Evolutionary conservation across 2,888 invertebrate species (phyloP).

Genomic region (Drosophila rubida): DNA sequence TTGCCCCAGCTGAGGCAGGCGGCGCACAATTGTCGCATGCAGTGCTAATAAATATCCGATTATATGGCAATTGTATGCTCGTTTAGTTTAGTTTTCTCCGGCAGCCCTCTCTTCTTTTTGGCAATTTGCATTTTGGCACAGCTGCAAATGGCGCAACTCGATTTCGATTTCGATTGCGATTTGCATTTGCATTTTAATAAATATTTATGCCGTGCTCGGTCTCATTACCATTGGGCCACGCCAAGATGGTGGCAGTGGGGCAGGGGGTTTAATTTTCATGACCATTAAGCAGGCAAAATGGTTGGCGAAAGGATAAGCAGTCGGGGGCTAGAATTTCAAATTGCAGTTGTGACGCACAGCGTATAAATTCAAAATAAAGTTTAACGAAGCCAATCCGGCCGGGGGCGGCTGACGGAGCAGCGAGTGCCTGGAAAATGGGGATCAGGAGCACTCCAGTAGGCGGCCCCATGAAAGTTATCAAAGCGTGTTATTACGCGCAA

Average conservation of each 20-base stretch:
- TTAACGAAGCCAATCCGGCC: conserved; percentile 80
- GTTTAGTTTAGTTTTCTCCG: conserved; percentile 31
- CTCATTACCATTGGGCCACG: conserved; percentile 13
- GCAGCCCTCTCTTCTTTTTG: conserved; percentile 11
- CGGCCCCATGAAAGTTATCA: conserved; percentile 83
- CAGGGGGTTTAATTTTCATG: conserved; percentile 79
- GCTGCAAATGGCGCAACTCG: conserved; percentile 63
- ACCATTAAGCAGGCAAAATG: conserved; percentile 81
- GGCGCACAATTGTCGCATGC: conserved; percentile 74
- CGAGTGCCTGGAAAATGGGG: too few species aligned
- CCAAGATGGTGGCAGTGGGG: conserved; percentile 50
- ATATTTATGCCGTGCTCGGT: conserved; percentile 56
- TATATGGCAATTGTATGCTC: conserved; percentile 74
- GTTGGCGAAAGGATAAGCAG: conserved; percentile 70
- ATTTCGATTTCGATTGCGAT: conserved; percentile 29
- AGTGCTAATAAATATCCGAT: conserved; percentile 76
- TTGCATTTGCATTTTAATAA: conserved; percentile 42
- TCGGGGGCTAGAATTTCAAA: conserved; percentile 60
- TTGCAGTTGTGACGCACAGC: conserved; percentile 55
- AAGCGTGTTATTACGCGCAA: conserved; percentile 84
- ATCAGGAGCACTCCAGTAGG: conserved; percentile 70
- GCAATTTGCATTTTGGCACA: conserved; percentile 71
- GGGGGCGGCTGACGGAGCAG: too few species aligned
- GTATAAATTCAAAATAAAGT: conserved; percentile 78
- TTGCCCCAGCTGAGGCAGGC: not conserved